Evolutionary conservation across 1,140 invertebrate genomes (phyloP).

Genomic region (Drosophila tristis): DNA sequence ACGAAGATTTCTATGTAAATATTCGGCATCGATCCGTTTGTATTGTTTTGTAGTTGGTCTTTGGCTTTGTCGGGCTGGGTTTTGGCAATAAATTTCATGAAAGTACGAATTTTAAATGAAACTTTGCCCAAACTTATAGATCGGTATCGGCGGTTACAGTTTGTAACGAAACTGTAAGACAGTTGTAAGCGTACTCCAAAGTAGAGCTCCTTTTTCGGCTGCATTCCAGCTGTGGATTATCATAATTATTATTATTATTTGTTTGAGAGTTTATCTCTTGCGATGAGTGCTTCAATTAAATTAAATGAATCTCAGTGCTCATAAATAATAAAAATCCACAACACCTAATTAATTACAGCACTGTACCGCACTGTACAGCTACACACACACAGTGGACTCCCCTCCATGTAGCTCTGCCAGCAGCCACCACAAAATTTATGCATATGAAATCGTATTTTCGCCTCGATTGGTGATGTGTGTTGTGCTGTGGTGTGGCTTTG

Average conservation of each 20-base stretch:
- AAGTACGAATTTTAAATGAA: constrained; percentile 66
- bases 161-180: background rate
- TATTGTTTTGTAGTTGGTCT: constrained; percentile 50
- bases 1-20: constrained; percentile 50
- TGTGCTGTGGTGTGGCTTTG: constrained; percentile 29
- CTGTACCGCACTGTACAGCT: constrained; percentile 17
- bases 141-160: constrained; percentile 11
- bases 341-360: background rate
- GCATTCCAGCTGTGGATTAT: too few species aligned
- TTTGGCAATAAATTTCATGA: constrained; percentile 63
- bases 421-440: constrained; percentile 56
- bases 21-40: constrained; percentile 13
- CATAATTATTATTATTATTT: too few species aligned
- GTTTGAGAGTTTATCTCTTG: too few species aligned
- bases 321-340: background rate
- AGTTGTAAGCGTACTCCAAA: too few species aligned
- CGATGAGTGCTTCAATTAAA: too few species aligned
- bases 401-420: constrained; percentile 27
- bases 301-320: background rate
- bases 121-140: constrained; percentile 39
- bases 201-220: too few species aligned
- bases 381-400: constrained; percentile 21
- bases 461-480: constrained; percentile 32
- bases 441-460: constrained; percentile 66
- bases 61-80: constrained; percentile 26